phyloP scores from a whole-genome alignment of 1,140 invertebrate species.

The Druon quercuslanigerum region DNA sequence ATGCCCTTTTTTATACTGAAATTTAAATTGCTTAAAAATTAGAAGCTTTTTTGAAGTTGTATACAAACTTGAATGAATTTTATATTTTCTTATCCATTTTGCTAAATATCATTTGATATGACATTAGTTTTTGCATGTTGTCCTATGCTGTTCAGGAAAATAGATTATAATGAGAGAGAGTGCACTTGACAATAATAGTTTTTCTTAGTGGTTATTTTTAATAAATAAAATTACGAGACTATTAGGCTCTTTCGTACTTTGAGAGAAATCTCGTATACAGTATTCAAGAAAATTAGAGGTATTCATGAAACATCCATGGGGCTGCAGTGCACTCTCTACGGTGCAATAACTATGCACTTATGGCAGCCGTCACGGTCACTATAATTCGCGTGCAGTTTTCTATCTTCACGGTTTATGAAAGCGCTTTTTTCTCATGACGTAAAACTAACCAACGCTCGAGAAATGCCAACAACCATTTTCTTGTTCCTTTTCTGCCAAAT shows the following conservation, averaged over 20 bases:
- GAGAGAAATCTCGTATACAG: neutral
- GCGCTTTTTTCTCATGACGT: constrained; percentile 22
- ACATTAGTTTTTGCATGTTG: too few species aligned
- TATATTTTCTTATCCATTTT: too few species aligned
- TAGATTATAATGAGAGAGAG: too few species aligned
- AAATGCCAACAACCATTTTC: constrained; percentile 9
- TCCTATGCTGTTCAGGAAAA: too few species aligned
- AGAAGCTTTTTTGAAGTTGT: too few species aligned
- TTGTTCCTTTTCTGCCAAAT: neutral
- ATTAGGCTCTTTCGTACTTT: constrained; percentile 1
- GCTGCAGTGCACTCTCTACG: neutral
- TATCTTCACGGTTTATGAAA: constrained; percentile 24
- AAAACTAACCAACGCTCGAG: too few species aligned
- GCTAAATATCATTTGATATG: too few species aligned
- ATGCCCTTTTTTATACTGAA: too few species aligned
- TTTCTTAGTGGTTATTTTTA: neutral
- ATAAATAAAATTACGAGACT: constrained; percentile 4
- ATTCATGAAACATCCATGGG: constrained; percentile 19
- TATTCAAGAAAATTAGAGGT: constrained; percentile 7
- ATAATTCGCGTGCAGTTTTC: constrained; percentile 25
- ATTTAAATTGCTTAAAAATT: too few species aligned
- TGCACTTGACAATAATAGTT: too few species aligned
- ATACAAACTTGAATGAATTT: too few species aligned
- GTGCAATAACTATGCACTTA: neutral
- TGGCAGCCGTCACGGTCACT: constrained; percentile 5